Percentiles rank a stretch among this genome's conserved stretches.
Evolutionary conservation across 2,797 vertebrate species (phyloP).

Genomic region (Cuculus canorus): DNA sequence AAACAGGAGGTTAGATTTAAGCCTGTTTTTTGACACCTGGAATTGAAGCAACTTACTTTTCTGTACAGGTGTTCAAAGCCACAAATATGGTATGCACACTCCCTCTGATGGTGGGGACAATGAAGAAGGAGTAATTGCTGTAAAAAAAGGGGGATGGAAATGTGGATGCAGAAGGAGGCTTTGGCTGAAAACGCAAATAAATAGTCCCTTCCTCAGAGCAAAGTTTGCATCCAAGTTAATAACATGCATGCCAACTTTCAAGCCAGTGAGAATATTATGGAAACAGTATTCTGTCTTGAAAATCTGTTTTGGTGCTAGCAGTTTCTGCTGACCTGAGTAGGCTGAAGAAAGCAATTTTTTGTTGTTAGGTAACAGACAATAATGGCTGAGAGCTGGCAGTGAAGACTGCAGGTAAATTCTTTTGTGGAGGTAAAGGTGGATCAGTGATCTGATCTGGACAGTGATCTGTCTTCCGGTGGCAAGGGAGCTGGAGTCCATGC

Average conservation of each 20-base stretch:
- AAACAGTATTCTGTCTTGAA: neutral
- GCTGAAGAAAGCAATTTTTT: neutral
- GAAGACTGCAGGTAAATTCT: neutral
- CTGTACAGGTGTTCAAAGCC: neutral
- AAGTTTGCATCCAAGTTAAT: neutral
- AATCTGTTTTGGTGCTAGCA: neutral
- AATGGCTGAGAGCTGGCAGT: neutral
- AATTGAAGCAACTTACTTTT: neutral
- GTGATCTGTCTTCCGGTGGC: no score
- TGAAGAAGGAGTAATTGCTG: neutral
- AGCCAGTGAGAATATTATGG: neutral
- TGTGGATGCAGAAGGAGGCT: neutral
- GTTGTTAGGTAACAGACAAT: neutral
- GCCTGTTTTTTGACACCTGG: neutral
- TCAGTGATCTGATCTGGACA: no score
- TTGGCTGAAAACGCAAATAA: neutral
- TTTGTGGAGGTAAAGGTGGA: no score
- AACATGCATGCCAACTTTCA: neutral
- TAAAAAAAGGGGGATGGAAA: neutral
- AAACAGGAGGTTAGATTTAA: neutral
- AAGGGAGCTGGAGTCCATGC: neutral
- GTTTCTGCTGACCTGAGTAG: neutral
- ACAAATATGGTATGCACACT: neutral
- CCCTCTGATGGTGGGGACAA: neutral
- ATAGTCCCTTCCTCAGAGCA: neutral